Conservation (phyloP, 2,888 invertebrate genomes). For the Drosophila fulvimacula region DNA sequence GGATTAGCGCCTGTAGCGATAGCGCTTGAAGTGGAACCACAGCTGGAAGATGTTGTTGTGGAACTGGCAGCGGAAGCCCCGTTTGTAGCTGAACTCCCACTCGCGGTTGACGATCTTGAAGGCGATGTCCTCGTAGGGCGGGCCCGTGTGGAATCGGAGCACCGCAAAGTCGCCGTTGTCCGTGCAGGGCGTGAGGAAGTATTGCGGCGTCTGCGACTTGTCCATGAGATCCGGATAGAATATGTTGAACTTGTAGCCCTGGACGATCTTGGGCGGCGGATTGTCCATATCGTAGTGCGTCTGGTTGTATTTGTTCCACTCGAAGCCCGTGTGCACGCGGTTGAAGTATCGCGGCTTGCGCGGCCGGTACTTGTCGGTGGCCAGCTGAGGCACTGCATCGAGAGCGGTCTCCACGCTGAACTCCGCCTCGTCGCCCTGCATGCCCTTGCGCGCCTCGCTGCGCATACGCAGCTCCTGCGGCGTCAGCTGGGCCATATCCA, state of each 20-base stretch:
- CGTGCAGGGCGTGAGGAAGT: constrained; percentile 94
- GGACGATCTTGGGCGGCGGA: constrained; percentile 99
- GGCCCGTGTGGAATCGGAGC: constrained; percentile 97
- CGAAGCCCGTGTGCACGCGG: constrained; percentile 97
- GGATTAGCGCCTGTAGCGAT: constrained; percentile 93
- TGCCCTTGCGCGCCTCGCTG: constrained; percentile 92
- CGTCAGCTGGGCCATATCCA: constrained; percentile 31
- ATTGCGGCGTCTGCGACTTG: constrained; percentile 95
- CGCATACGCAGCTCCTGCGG: constrained; percentile 88
- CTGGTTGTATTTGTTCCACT: constrained; percentile 99
- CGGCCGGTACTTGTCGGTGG: constrained; percentile 99
- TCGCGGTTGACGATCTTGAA: constrained; percentile 99
- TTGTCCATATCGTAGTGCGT: constrained; percentile 99
- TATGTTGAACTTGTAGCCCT: constrained; percentile 99
- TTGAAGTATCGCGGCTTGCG: constrained; percentile 99
- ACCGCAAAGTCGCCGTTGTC: constrained; percentile 98
- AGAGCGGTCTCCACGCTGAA: constrained; percentile 96
- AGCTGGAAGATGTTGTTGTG: constrained; percentile 99
- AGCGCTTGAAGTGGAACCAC: constrained; percentile 99
- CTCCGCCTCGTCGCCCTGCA: constrained; percentile 94
- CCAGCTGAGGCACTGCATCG: constrained; percentile 91
- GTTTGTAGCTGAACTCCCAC: constrained; percentile 99
- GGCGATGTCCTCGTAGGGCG: constrained; percentile 99
- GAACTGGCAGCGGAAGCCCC: constrained; percentile 99
- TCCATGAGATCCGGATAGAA: constrained; percentile 99